Base-by-base conservation (phyloP, 2,888 invertebrate species). In the Macrophya annulata region DNA sequence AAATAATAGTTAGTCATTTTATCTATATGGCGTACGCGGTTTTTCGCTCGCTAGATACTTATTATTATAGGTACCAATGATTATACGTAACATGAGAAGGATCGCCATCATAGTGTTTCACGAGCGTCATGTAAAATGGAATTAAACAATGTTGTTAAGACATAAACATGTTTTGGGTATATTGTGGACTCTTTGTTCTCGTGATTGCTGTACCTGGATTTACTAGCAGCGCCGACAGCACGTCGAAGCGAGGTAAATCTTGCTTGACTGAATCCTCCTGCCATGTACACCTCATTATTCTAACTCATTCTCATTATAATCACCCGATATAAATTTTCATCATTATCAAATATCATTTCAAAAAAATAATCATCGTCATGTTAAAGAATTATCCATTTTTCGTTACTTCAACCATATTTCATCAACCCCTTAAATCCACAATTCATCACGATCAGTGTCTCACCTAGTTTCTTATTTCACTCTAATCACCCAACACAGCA, bases 141-240 rank as follows among this genome's bases (percentile, higher is more conserved):
- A 92, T 91, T 93, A 91, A 93, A 93, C 92, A 93, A 93, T 93
- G 93, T 92, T 93, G 92, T 92, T 93, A 93, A 92, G 92, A 93
- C 92, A 90, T 93, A 93, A 93, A 93, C 91, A 93, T 93, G 93
- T 93, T 93, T 92, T 93, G 92, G 93, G 90, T 92, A 93, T 92
- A 91, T 90, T 93, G 91, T 92, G 92, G 93, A 93, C 92, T 93
- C 90, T 91, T 93, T 91, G 92, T 93, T 92, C 91, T 93, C 91
- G 92, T 93, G 91, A 93, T 93, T 91, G 91, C 91, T 90, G 91
- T 92, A 92, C 92, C 91, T 92, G 93, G 93, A 93, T 93, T 93
- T 91, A 92, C 91, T 91, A 92, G 91, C 90, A 92, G 90, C 90
- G 91, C 92, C 89, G 91, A 91, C 91, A 92, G 90, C 88, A 91